These are phyloP conservation scores for Crenichthys baileyi DNA, from an alignment of 2,797 vertebrate genomes.

Conservation along the genomic window DNA sequence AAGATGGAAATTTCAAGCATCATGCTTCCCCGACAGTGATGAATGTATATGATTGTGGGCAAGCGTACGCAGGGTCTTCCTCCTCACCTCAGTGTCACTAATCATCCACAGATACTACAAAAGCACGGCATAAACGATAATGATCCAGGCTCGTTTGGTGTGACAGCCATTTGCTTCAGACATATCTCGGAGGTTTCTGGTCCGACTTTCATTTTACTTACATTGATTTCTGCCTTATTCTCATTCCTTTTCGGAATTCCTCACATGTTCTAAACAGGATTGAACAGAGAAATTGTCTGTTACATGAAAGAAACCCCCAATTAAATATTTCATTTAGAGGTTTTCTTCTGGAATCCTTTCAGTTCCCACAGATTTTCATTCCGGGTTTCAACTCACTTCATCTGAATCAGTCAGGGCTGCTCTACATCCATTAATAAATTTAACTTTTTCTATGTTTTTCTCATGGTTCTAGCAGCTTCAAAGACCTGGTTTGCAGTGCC, in stretches of 20 bases:
- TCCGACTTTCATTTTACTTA: too few species aligned
- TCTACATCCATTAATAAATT: not conserved
- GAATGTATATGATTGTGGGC: not conserved
- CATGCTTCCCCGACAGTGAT: constrained; percentile 1
- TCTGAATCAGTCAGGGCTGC: not conserved
- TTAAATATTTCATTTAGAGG: not conserved
- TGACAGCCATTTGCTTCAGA: not conserved
- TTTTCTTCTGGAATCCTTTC: not conserved
- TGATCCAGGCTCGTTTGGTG: not conserved
- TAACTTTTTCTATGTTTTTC: not conserved
- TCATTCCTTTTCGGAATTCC: not conserved
- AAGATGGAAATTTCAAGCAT: too few species aligned
- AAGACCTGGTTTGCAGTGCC: not conserved
- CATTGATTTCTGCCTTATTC: not conserved
- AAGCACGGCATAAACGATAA: not conserved
- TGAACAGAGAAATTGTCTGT: not conserved
- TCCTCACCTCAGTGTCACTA: not conserved
- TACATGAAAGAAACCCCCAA: not conserved
- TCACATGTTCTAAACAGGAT: not conserved
- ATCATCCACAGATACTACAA: not conserved
- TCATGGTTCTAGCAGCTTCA: not conserved
- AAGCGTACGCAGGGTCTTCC: not conserved
- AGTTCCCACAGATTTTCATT: not conserved
- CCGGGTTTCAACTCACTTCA: not conserved
- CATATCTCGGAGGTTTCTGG: too few species aligned